Evolutionary conservation across 2,888 invertebrate genomes (phyloP).

Genomic region (Drosophila falleni): DNA sequence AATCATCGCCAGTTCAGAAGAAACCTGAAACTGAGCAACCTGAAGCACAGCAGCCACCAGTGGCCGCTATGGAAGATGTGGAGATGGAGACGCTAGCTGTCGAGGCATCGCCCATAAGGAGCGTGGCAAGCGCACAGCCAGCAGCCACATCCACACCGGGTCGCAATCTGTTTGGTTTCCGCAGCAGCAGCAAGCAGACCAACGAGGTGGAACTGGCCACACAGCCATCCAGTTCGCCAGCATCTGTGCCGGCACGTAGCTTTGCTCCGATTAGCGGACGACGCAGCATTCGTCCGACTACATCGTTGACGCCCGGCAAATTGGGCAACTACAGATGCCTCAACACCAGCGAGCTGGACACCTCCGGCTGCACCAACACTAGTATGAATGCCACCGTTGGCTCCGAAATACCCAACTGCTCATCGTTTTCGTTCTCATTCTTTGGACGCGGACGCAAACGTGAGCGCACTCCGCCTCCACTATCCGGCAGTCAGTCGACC

Average conservation of each 20-base stretch:
- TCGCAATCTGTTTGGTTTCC: slow-evolving; percentile 69
- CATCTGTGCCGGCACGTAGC: slow-evolving; percentile 55
- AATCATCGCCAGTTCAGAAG: slow-evolving; percentile 22
- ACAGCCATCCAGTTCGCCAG: slow-evolving; percentile 63
- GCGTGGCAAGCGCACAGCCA: slow-evolving; percentile 42
- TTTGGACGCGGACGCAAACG: slow-evolving; percentile 84
- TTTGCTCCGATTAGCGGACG: slow-evolving; percentile 83
- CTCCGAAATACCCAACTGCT: slow-evolving; percentile 83
- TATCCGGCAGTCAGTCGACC: slow-evolving; percentile 63
- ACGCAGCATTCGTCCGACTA: slow-evolving; percentile 79
- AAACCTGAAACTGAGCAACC: neutral
- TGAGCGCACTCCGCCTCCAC: slow-evolving; percentile 77
- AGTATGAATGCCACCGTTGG: slow-evolving; percentile 85
- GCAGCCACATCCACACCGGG: slow-evolving; percentile 83
- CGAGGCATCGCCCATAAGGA: slow-evolving; percentile 73
- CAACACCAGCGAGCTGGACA: slow-evolving; percentile 82
- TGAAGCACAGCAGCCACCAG: neutral
- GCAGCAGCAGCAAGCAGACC: slow-evolving; percentile 60
- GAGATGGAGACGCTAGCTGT: slow-evolving; percentile 78
- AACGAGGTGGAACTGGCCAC: slow-evolving; percentile 68
- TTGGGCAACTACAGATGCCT: slow-evolving; percentile 81
- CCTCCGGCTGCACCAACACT: slow-evolving; percentile 75
- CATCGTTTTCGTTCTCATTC: slow-evolving; percentile 82
- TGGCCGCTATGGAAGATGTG: slow-evolving; percentile 65
- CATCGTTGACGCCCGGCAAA: slow-evolving; percentile 72